Percentiles rank a stretch among this genome's conserved stretches.
Conservation (phyloP, 2,113 vertebrate genomes). For the Sinocyclocheilus anshuiensis region DNA sequence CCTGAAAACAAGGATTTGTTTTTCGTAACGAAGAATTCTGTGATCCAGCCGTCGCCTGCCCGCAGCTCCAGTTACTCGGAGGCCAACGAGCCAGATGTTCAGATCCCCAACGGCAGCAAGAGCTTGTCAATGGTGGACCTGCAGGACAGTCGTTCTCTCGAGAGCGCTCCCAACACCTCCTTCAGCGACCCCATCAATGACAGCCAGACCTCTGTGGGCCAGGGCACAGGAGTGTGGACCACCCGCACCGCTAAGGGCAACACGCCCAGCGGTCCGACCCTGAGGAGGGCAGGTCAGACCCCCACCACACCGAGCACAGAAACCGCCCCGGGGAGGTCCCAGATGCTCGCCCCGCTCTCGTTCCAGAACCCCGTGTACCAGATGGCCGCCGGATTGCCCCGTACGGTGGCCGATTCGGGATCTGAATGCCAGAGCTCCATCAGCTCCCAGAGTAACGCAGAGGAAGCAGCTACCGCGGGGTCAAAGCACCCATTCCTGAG, state of each 20-base stretch:
- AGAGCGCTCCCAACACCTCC: conserved; percentile 73
- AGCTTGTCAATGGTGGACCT: conserved; percentile 96
- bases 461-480: conserved; percentile 75
- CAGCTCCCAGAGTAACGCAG: conserved; percentile 88
- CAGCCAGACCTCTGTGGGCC: conserved; percentile 73
- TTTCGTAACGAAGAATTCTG: conserved; percentile 95
- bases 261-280: conserved; percentile 73
- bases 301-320: conserved; percentile 81
- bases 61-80: conserved; percentile 97
- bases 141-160: conserved; percentile 85
- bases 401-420: conserved; percentile 82
- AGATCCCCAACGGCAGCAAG: conserved; percentile 91
- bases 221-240: conserved; percentile 74
- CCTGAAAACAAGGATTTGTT: conserved; percentile 99
- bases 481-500: conserved; percentile 81
- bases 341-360: conserved; percentile 91
- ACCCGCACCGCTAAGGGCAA: conserved; percentile 73
- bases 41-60: conserved; percentile 92
- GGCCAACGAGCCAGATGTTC: conserved; percentile 89
- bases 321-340: conserved; percentile 76
- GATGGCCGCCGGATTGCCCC: conserved; percentile 89
- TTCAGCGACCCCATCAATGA: conserved; percentile 79
- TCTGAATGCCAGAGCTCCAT: conserved; percentile 89
- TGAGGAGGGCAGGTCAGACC: conserved; percentile 83
- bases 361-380: conserved; percentile 99